phyloP scores from a whole-genome alignment of 2,888 invertebrate species.

The Lasioglossum calceatum region DNA sequence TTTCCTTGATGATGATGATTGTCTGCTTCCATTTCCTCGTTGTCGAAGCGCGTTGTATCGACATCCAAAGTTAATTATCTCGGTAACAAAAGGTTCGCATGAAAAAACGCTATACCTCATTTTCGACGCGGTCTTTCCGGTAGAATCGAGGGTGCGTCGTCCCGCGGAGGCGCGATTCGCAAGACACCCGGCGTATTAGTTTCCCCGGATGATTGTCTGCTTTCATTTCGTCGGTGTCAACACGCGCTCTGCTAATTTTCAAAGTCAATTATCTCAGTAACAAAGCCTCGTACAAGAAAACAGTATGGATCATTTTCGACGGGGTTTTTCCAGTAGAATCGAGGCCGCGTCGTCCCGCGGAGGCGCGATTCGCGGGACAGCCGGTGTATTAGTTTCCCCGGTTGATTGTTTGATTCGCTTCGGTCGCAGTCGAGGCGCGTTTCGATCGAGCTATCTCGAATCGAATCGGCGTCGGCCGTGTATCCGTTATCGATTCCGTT shows the following conservation, averaged over 20 bases:
- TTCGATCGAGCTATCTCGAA: slow-evolving; percentile 53
- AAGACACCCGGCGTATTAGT: neutral
- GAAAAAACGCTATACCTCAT: no score
- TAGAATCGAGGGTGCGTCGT: neutral
- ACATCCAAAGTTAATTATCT: neutral
- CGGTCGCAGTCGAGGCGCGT: neutral
- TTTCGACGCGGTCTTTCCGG: neutral
- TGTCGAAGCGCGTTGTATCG: neutral
- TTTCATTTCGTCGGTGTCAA: neutral
- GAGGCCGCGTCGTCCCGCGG: neutral
- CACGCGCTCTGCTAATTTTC: no score
- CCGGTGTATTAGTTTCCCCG: neutral
- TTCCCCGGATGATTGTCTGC: neutral
- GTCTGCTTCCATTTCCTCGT: neutral
- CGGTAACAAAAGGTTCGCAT: neutral
- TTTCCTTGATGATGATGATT: neutral
- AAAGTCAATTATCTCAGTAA: no score
- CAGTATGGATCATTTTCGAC: neutral
- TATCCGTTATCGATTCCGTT: slow-evolving; percentile 56
- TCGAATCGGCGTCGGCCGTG: slow-evolving; percentile 45
- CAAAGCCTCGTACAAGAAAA: no score
- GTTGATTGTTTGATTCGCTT: neutral
- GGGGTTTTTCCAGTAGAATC: neutral
- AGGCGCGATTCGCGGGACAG: neutral
- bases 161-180: neutral